Conservation (phyloP, 92 coral and sea anemone species). For the Epizoanthus illoricatus region DNA sequence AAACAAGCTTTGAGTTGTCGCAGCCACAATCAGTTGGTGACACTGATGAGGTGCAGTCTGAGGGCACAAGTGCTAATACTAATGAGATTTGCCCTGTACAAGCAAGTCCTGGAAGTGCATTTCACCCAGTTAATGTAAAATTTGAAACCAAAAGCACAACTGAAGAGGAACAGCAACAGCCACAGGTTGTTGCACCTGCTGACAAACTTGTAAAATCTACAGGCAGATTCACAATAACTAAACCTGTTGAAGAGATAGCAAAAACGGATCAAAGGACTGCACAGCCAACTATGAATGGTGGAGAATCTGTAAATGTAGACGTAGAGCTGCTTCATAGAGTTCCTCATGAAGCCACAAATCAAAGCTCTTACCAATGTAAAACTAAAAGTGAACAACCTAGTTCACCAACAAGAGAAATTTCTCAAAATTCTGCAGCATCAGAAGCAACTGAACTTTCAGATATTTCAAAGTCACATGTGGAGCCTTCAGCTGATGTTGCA, state of each 20-base stretch:
- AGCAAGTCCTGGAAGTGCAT: background rate
- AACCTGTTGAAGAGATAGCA: constrained; percentile 9
- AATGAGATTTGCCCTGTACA: background rate
- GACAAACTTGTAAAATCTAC: constrained; percentile 25
- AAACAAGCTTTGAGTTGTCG: constrained; percentile 58
- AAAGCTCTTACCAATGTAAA: background rate
- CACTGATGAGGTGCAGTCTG: background rate
- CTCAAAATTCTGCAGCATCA: background rate
- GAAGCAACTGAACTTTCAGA: background rate
- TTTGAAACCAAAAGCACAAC: background rate
- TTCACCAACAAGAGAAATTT: constrained; percentile 1
- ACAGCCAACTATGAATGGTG: background rate
- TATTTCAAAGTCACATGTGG: background rate
- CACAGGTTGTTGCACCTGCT: background rate
- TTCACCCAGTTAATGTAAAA: background rate
- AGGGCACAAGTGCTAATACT: background rate
- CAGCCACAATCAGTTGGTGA: background rate
- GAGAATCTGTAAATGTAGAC: background rate
- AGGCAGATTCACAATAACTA: constrained; percentile 38
- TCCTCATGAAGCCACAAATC: background rate
- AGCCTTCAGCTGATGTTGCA: background rate
- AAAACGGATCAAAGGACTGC: background rate
- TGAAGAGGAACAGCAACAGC: background rate
- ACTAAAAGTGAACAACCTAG: background rate
- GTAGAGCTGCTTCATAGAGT: background rate